phyloP scores from a whole-genome alignment of 1,140 invertebrate genomes.

The Rhopalosiphum padi region DNA sequence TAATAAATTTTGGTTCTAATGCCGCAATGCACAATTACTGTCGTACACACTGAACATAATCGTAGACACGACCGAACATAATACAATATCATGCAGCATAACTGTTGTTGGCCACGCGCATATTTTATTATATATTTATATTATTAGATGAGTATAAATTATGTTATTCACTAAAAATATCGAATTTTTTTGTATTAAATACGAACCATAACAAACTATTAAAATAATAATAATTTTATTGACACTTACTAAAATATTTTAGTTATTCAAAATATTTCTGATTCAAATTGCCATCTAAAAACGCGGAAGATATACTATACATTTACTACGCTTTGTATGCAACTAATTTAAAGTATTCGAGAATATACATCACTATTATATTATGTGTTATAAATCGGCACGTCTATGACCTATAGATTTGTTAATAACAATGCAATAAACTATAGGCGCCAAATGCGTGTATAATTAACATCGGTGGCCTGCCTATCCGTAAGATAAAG shows the following conservation, averaged over 20 bases:
- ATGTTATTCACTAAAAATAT: neutral
- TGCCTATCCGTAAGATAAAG: neutral
- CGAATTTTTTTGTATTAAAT: neutral
- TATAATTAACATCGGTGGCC: neutral
- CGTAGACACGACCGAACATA: neutral
- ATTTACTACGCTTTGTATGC: neutral
- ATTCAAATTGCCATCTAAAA: neutral
- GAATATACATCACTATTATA: neutral
- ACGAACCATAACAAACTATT: neutral
- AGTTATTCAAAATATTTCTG: neutral
- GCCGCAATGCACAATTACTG: neutral
- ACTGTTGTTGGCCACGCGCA: neutral
- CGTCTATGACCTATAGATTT: neutral
- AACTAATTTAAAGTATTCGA: neutral
- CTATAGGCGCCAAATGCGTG: neutral
- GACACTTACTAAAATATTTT: too few relatives aligned
- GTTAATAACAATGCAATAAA: neutral
- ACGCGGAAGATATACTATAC: neutral
- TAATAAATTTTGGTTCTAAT: neutral
- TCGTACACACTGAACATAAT: neutral
- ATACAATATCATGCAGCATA: neutral
- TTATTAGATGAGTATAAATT: neutral
- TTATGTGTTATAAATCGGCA: neutral
- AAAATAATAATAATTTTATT: neutral
- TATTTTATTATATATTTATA: neutral